Evolutionary conservation across 2,797 vertebrate genomes (phyloP), one percentile per base, ranked within the genome.

Genomic region (Australoheros facetus): DNA sequence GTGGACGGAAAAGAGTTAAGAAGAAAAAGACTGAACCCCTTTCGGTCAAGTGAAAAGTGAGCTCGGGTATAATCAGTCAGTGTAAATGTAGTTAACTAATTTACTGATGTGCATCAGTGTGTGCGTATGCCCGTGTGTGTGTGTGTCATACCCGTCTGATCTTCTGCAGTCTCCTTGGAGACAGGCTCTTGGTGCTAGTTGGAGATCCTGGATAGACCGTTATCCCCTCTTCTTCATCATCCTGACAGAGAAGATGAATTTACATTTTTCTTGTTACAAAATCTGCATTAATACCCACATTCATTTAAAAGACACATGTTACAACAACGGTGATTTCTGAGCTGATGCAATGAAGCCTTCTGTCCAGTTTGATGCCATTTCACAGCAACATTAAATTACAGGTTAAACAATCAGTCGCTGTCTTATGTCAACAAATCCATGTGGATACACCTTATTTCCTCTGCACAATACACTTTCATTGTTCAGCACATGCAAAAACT

Each of bases 101-200:
- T 86, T 82, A 87, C 81, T 87, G 78, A 17, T 84, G 84, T 89
- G 81, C 23, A 58, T 89, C 21, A 86, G 70, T 87, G 66, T 81
- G 84, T 79, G 70, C 64, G 75, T 74, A 53, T 73, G 56, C 72
- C 66, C 59, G 73, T 79, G 83, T 75, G 84, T 60, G 79, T 87
- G 64, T 26, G 56, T 60, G 7, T 79, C 90, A 84, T 91, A 96
- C 96, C 92, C 82, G 90, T 92, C 93, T 92, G 87, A 93, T 94
- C 89, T 94, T 95, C 90, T 96, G 95, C 89, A 96, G 94, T 93
- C 95, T 95, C 92, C 95, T 94, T 81, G 95, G 96, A 88, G 95
- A 96, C 82, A 96, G 91, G 88, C 95, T 96, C 89, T 96, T 96
- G 87, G 95, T 96, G 93, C 96, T 96, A 88, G 95, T 96, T 83